Conservation (phyloP, 1,140 invertebrate genomes). For the Caenorhabditis brenneri region DNA sequence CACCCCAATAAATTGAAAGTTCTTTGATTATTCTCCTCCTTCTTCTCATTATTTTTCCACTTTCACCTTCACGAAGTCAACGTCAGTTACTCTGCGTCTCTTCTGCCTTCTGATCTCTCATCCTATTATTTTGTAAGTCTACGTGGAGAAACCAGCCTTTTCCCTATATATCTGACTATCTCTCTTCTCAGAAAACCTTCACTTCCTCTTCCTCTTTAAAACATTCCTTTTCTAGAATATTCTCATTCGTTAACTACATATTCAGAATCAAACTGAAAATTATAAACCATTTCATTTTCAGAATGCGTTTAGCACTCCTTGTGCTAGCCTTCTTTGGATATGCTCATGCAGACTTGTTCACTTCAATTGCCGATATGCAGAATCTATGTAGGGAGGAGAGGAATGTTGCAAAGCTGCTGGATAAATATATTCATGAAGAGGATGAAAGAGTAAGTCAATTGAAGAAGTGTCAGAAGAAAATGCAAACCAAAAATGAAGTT, state of each 20-base stretch:
- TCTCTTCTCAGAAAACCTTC: neutral
- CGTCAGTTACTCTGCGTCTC: neutral
- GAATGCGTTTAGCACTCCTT: slow-evolving; percentile 35
- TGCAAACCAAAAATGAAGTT: slow-evolving; percentile 41
- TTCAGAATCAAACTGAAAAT: no score
- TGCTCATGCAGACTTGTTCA: slow-evolving; percentile 53
- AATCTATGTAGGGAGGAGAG: slow-evolving; percentile 51
- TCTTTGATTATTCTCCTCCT: no score
- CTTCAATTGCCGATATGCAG: slow-evolving; percentile 55
- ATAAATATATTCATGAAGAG: slow-evolving; percentile 55
- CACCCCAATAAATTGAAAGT: no score
- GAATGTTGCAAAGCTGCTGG: slow-evolving; percentile 51
- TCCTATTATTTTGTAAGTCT: slow-evolving; percentile 11
- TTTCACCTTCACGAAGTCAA: slow-evolving; percentile 26
- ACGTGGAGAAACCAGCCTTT: slow-evolving; percentile 20
- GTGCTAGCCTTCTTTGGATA: slow-evolving; percentile 35
- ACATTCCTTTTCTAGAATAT: neutral
- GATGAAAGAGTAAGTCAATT: slow-evolving; percentile 41
- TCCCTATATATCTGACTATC: neutral
- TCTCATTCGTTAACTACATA: neutral
- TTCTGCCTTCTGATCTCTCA: neutral
- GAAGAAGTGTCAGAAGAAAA: slow-evolving; percentile 53
- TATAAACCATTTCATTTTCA: neutral
- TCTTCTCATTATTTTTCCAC: neutral
- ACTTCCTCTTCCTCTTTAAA: neutral